Evolutionary conservation across 35 echinoderm and acorn worm genomes (phyloP), one percentile per base, ranked within the genome.

Genomic region (Chiridota heheva): DNA sequence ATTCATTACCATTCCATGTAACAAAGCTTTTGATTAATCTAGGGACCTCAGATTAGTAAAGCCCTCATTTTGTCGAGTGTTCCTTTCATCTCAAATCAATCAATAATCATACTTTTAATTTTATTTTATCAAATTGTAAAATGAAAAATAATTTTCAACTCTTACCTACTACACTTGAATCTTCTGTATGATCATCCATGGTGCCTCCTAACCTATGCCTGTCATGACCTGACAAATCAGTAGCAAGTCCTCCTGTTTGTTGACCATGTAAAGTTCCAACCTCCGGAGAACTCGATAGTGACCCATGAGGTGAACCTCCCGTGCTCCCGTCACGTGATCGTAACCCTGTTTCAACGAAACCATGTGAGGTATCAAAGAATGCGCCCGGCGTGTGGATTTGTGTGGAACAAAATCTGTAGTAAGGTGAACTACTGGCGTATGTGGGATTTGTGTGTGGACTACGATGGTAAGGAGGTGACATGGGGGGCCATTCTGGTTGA

Each of bases 391-490:
- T 74, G 22, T 74, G 70, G 24, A 74, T 74, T 34, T 74, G 70
- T 17, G 70, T 74, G 43, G 70, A 74, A 18, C 70, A 74, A 47
- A 74, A 74, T 74, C 70, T 74, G 44, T 74, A 74, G 44, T 74
- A 74, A 12, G 70, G 70, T 42, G 40, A 46, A 51, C 44, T 74
- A 28, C 26, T 74, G 12, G 44, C 70, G 28, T 74, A 74, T 20
- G 70, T 32, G n/a, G n/a, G n/a, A 32, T 74, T 74, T 34, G 70
- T 30, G 20, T 74, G 70, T 74, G 70, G 36, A 47, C 56, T 74
- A 0, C 70, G 70, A n/a, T n/a, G n/a, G 18, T 74, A 74, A 44
- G 70, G 56, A 51, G 70, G 70, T 47, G 70, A 74, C 15, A 74
- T 47, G 56, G 70, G 56, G 44, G 70, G 70, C 70, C 70, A 74